These are phyloP conservation scores for Dermatophagoides farinae DNA, from an alignment of 1,140 invertebrate genomes.

Conservation along the genomic window DNA sequence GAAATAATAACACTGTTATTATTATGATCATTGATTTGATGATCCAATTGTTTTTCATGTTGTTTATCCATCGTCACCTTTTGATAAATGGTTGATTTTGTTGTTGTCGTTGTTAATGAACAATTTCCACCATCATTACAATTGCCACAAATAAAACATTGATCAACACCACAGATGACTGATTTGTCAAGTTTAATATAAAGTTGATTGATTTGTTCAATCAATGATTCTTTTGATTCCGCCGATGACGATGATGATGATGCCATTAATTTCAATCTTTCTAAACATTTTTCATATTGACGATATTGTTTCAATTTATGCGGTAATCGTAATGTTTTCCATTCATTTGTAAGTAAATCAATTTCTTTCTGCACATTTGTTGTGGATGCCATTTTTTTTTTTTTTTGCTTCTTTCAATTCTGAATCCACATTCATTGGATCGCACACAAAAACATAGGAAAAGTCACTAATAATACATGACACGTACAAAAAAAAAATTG, in stretches of 20 bases:
- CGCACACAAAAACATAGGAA: background rate
- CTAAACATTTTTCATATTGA: background rate
- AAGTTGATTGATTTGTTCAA: background rate
- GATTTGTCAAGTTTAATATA: background rate
- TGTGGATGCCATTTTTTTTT: too few species aligned
- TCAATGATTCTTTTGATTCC: background rate
- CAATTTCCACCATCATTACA: background rate
- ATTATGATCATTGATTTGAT: background rate
- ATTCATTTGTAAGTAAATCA: background rate
- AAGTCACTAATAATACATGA: background rate
- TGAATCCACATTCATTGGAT: too few species aligned
- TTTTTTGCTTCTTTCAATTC: background rate
- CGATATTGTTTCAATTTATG: slow-evolving; percentile 8
- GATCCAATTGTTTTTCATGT: background rate
- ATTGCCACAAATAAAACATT: background rate
- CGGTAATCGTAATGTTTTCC: background rate
- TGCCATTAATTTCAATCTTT: background rate
- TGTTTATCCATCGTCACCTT: background rate
- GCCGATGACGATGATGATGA: too few species aligned
- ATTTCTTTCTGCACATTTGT: background rate
- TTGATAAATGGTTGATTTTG: background rate
- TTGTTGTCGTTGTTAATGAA: background rate
- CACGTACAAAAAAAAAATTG: background rate
- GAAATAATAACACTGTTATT: background rate
- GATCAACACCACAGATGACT: background rate